A percentile compares a stretch with the other conserved stretches of the same genome.
Conservation (phyloP, 2,888 invertebrate species). For the Amiota communis region DNA sequence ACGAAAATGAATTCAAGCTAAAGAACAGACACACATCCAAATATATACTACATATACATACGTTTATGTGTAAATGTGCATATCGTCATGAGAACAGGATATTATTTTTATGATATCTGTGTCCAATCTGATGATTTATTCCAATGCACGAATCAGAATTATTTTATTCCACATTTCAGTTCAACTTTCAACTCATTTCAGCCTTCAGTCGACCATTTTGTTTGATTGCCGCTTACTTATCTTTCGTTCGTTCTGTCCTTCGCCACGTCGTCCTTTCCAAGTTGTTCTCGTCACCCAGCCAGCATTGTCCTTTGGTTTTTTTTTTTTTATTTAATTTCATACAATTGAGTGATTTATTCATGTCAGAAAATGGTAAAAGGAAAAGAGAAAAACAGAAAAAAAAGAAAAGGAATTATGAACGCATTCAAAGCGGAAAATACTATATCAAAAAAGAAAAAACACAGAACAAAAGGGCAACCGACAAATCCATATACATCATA, state of each 20-base stretch:
- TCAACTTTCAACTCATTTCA: conserved; percentile 10
- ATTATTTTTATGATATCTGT: conserved; percentile 73
- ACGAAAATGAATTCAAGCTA: conserved; percentile 25
- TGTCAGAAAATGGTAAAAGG: conserved; percentile 63
- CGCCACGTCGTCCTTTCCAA: conserved; percentile 37
- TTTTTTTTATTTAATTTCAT: conserved; percentile 64
- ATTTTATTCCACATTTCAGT: conserved; percentile 54
- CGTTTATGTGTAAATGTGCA: conserved; percentile 8
- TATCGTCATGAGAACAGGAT: conserved; percentile 55
- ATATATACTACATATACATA: neutral
- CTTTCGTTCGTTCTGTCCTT: neutral
- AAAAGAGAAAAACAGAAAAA: too few relatives aligned
- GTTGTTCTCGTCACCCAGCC: conserved; percentile 21
- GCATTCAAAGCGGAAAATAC: conserved; percentile 42
- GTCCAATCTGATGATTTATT: conserved; percentile 73
- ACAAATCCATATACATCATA: too few relatives aligned
- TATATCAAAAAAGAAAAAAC: neutral
- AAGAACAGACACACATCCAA: conserved; percentile 12
- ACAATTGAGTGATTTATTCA: conserved; percentile 72
- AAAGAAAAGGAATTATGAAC: conserved; percentile 68
- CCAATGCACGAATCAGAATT: conserved; percentile 68
- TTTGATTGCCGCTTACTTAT: conserved; percentile 32
- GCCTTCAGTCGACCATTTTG: conserved; percentile 53
- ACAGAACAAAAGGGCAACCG: conserved; percentile 33
- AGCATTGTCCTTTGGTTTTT: conserved; percentile 47